Conservation (phyloP, 2,888 invertebrate species). For the Rosalia funebris region DNA sequence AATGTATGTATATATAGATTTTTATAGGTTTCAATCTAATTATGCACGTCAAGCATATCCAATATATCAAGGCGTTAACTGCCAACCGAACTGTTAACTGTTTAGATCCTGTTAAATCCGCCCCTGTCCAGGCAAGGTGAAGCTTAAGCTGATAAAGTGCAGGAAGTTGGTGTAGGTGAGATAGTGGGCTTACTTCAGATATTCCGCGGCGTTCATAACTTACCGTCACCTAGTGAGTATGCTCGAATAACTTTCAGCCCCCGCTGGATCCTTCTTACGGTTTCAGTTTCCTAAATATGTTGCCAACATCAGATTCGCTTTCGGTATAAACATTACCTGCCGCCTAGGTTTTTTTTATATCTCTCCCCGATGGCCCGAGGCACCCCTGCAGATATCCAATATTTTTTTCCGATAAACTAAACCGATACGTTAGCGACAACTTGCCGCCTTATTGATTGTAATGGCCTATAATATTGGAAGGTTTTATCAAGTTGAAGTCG, state of each 20-base stretch:
- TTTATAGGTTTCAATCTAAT: too few relatives aligned
- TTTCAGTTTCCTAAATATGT: slow-evolving; percentile 32
- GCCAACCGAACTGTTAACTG: too few relatives aligned
- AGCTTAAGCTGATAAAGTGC: slow-evolving; percentile 43
- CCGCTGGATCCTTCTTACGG: slow-evolving; percentile 27
- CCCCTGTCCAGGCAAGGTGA: slow-evolving; percentile 30
- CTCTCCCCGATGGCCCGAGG: neutral
- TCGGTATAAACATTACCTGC: slow-evolving; percentile 19
- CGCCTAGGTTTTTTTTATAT: neutral
- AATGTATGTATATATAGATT: too few relatives aligned
- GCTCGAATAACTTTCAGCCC: slow-evolving; percentile 34
- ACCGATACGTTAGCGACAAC: slow-evolving; percentile 37
- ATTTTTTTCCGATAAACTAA: slow-evolving; percentile 39
- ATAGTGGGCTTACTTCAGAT: slow-evolving; percentile 47
- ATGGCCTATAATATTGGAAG: slow-evolving; percentile 34
- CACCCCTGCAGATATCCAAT: slow-evolving; percentile 8
- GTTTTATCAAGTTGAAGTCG: slow-evolving; percentile 36
- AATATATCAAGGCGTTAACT: too few relatives aligned
- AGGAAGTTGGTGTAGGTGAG: slow-evolving; percentile 43
- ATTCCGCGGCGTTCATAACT: slow-evolving; percentile 43
- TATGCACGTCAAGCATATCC: too few relatives aligned
- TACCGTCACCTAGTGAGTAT: slow-evolving; percentile 31
- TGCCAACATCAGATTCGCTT: slow-evolving; percentile 22
- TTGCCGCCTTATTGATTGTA: slow-evolving; percentile 41
- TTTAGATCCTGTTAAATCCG: too few relatives aligned